Percentiles rank a stretch among this genome's conserved stretches.
These are phyloP conservation scores for Numida meleagris DNA, from an alignment of 2,113 vertebrate genomes.

Conservation along the genomic window DNA sequence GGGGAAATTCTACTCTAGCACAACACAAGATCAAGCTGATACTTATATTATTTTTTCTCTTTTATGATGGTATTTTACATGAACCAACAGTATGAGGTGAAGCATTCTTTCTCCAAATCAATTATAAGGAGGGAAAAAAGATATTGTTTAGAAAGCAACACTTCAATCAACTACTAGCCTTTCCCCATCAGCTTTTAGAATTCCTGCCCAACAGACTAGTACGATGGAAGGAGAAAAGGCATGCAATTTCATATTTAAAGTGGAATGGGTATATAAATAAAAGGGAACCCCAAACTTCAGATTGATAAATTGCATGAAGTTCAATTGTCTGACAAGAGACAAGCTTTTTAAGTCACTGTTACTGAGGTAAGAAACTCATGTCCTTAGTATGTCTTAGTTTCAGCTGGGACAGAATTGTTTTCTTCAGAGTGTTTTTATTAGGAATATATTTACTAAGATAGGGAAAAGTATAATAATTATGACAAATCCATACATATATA, in stretches of 20 bases:
- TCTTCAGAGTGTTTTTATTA: too few relatives aligned
- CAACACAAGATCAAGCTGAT: too few relatives aligned
- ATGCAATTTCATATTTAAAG: background rate
- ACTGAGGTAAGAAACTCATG: background rate
- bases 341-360: background rate
- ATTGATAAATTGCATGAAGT: background rate
- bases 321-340: background rate
- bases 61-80: background rate
- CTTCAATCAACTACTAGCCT: background rate
- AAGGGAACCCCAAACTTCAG: background rate
- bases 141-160: background rate
- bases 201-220: background rate
- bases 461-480: too few relatives aligned
- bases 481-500: too few relatives aligned
- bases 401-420: too few relatives aligned
- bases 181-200: background rate
- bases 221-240: background rate
- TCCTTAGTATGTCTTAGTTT: background rate
- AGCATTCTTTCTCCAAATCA: background rate
- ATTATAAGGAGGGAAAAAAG: background rate
- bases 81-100: background rate
- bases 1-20: background rate
- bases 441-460: too few relatives aligned
- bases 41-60: background rate
- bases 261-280: background rate